Conservation (phyloP, 2,113 vertebrate species). For the Oreocharis arfaki region DNA sequence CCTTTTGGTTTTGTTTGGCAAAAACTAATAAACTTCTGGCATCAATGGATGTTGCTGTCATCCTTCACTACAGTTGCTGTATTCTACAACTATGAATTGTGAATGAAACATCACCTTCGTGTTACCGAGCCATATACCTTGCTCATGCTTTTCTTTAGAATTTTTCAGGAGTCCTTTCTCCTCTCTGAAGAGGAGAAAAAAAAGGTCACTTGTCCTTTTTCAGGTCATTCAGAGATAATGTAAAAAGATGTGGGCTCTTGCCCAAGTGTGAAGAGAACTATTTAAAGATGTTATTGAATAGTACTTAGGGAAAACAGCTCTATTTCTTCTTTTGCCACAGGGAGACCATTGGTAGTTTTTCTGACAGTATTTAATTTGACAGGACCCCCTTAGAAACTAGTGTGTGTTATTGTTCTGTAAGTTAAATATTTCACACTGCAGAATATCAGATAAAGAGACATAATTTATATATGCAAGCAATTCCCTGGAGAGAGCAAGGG, state of each 20-base stretch:
- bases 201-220: neutral
- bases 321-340: neutral
- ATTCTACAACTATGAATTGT: neutral
- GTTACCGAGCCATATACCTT: neutral
- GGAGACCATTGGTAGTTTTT: neutral
- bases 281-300: neutral
- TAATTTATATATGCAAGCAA: neutral
- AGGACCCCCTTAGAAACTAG: neutral
- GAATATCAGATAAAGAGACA: neutral
- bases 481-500: neutral
- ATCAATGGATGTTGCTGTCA: neutral
- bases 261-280: neutral
- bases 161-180: neutral
- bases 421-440: neutral
- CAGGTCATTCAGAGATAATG: neutral
- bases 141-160: neutral
- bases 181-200: too few relatives aligned
- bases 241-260: neutral
- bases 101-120: neutral
- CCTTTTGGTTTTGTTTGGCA: neutral
- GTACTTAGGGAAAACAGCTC: neutral
- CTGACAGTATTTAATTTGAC: neutral
- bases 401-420: neutral
- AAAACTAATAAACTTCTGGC: neutral
- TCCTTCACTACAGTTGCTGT: neutral